phyloP scores from a whole-genome alignment of 2,888 invertebrate genomes.

The Oscheius sp. region DNA sequence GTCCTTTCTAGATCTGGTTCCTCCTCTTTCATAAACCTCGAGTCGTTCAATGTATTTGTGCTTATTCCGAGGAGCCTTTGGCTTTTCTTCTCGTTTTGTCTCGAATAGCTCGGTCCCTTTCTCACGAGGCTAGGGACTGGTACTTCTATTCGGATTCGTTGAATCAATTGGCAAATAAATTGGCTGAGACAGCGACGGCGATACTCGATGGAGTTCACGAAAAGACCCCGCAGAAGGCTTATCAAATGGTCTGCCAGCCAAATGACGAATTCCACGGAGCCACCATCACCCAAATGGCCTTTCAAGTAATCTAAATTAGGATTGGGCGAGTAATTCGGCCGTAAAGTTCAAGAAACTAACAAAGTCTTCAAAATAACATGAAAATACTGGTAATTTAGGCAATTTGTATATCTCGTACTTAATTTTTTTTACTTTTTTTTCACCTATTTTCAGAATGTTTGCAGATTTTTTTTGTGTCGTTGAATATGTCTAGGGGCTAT shows the following conservation, averaged over 20 bases:
- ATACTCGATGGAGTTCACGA: constrained; percentile 50
- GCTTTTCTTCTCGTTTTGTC: constrained; percentile 59
- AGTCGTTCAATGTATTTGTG: constrained; percentile 60
- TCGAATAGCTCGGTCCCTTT: constrained; percentile 55
- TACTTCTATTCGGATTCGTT: constrained; percentile 65
- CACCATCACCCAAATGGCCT: constrained; percentile 64
- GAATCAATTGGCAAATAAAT: constrained; percentile 42
- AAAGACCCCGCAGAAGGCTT: constrained; percentile 48
- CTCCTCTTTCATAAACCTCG: constrained; percentile 58
- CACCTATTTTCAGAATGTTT: too few species aligned
- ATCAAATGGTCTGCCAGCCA: constrained; percentile 60
- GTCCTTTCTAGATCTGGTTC: constrained; percentile 54
- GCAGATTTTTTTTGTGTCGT: too few species aligned
- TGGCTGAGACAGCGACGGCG: constrained; percentile 46
- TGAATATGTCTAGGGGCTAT: too few species aligned
- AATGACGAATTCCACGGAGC: constrained; percentile 51
- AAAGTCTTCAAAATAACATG: too few species aligned
- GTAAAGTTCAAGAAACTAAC: too few species aligned
- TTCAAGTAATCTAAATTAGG: too few species aligned
- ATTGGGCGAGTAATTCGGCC: too few species aligned
- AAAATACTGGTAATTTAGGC: too few species aligned
- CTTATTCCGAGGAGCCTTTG: constrained; percentile 62
- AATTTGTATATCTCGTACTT: too few species aligned
- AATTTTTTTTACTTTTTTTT: too few species aligned
- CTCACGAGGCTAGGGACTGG: constrained; percentile 62